Conservation (phyloP, 2,113 vertebrate genomes). For the Noctilio leporinus region DNA sequence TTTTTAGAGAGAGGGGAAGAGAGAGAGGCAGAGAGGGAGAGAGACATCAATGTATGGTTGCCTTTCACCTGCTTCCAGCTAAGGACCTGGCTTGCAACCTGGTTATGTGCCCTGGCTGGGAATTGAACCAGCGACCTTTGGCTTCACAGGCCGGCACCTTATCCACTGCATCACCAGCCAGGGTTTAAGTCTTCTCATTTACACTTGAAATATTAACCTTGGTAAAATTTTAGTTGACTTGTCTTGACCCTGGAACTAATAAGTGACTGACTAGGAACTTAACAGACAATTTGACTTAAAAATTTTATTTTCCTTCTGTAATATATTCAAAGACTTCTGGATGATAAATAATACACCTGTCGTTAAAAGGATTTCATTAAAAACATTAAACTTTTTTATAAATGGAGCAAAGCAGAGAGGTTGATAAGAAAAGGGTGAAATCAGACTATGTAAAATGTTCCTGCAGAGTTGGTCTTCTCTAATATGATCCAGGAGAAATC, state of each 20-base stretch:
- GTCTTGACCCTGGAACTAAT: background rate
- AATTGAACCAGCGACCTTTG: too few species aligned
- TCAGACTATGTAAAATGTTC: background rate
- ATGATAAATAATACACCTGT: background rate
- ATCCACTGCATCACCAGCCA: too few species aligned
- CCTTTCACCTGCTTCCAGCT: too few species aligned
- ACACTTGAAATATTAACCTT: background rate
- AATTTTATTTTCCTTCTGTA: background rate
- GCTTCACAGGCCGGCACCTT: too few species aligned
- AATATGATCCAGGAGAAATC: background rate
- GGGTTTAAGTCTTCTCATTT: background rate
- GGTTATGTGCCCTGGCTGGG: too few species aligned
- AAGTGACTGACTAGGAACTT: background rate
- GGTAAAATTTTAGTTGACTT: background rate
- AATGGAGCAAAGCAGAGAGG: background rate
- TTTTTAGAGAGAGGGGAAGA: too few species aligned
- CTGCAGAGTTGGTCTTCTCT: background rate
- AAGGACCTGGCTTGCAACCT: too few species aligned
- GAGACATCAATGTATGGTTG: too few species aligned
- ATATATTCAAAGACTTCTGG: background rate
- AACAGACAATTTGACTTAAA: background rate
- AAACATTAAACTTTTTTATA: background rate
- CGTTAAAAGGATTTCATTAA: slow-evolving; percentile 27
- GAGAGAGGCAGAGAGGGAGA: too few species aligned
- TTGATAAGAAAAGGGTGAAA: slow-evolving; percentile 9